Evolutionary conservation across 2,888 invertebrate species (phyloP).

Genomic region (Epistrophella euchroma): DNA sequence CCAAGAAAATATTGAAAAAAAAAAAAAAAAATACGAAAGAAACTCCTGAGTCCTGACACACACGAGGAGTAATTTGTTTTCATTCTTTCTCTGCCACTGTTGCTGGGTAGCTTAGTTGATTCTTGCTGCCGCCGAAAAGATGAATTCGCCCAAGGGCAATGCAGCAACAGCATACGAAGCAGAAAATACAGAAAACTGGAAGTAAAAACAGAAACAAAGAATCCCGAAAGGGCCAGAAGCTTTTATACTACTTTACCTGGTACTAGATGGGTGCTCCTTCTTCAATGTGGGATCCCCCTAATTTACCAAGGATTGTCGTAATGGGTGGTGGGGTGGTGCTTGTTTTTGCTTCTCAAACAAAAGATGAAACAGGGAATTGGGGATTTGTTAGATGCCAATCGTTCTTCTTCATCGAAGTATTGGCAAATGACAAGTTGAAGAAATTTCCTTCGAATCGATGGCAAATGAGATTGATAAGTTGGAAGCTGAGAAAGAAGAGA

Average conservation of each 20-base stretch:
- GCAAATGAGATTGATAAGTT: conserved; percentile 71
- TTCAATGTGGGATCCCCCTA: background rate
- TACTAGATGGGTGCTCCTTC: conserved; percentile 19
- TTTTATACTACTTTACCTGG: conserved; percentile 37
- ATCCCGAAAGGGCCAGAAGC: conserved; percentile 36
- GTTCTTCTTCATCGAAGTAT: conserved; percentile 53
- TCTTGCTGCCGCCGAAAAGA: conserved; percentile 24
- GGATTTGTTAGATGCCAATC: conserved; percentile 66
- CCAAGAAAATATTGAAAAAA: conserved; percentile 21
- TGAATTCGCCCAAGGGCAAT: conserved; percentile 48
- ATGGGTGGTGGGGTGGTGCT: background rate
- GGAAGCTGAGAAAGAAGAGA: conserved; percentile 10
- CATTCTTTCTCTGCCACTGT: conserved; percentile 34
- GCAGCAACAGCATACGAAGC: conserved; percentile 23
- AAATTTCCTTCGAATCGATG: conserved; percentile 60
- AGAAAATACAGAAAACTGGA: conserved; percentile 33
- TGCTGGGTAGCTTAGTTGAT: background rate
- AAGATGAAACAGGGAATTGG: conserved; percentile 67
- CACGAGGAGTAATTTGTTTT: conserved; percentile 65
- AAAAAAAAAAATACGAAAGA: conserved; percentile 44
- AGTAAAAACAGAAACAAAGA: conserved; percentile 44
- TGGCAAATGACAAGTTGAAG: conserved; percentile 66
- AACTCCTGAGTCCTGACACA: conserved; percentile 72
- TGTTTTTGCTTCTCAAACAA: conserved; percentile 41
- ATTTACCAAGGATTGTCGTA: background rate